Conservation (phyloP, 2,888 invertebrate genomes). For the Callimorpha dominula region DNA sequence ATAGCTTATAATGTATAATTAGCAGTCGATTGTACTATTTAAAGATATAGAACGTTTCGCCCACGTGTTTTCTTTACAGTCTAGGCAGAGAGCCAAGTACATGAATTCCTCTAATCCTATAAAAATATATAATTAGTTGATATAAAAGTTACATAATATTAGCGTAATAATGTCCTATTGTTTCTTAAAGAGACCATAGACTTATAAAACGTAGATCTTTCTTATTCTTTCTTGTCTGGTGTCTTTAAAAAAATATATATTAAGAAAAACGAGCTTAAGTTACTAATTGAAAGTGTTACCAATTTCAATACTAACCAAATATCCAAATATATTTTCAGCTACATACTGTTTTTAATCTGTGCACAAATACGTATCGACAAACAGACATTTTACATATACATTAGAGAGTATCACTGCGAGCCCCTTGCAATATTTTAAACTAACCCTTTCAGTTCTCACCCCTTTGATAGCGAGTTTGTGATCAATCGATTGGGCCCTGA, state of each 20-base stretch:
- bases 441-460: slow-evolving; percentile 72
- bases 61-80: slow-evolving; percentile 22
- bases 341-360: slow-evolving; percentile 24
- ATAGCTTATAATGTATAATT: slow-evolving; percentile 47
- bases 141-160: slow-evolving; percentile 23
- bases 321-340: not conserved
- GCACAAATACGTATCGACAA: slow-evolving; percentile 38
- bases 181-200: slow-evolving; percentile 2
- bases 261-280: not conserved
- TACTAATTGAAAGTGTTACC: not conserved
- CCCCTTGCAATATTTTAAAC: slow-evolving; percentile 82
- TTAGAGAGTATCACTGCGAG: slow-evolving; percentile 48
- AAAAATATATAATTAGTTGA: slow-evolving; percentile 26
- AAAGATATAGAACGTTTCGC: slow-evolving; percentile 21
- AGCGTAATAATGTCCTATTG: not conserved
- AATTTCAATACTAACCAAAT: not conserved
- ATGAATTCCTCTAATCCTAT: slow-evolving; percentile 24
- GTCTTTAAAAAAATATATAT: not conserved
- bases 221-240: not conserved
- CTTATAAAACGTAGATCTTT: not conserved
- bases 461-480: slow-evolving; percentile 66
- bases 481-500: slow-evolving; percentile 79
- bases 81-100: slow-evolving; percentile 28
- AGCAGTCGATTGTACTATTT: slow-evolving; percentile 33
- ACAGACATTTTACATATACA: slow-evolving; percentile 50